Conservation (phyloP, 2,113 vertebrate genomes). For the Sceloporus undulatus region DNA sequence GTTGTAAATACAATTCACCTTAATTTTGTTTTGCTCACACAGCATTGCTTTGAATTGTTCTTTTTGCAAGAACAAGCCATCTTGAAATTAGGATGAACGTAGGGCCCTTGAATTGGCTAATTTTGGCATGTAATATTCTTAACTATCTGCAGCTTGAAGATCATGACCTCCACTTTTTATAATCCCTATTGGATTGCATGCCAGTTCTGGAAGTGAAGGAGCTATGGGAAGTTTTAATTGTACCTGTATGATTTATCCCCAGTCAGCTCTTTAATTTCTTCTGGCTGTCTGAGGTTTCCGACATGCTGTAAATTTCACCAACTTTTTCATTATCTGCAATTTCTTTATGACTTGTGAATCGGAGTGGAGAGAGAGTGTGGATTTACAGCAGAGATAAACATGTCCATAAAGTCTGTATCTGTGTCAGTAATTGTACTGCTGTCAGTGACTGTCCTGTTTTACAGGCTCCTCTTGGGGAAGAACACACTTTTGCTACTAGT, state of each 20-base stretch:
- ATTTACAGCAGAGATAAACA: slow-evolving; percentile 96
- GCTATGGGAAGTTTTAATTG: slow-evolving; percentile 85
- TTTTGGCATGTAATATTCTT: slow-evolving; percentile 80
- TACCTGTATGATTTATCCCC: slow-evolving; percentile 86
- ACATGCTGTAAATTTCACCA: slow-evolving; percentile 98
- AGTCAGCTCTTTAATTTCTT: slow-evolving; percentile 89
- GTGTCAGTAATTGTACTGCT: slow-evolving; percentile 89
- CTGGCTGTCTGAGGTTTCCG: slow-evolving; percentile 89
- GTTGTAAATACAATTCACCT: slow-evolving; percentile 68
- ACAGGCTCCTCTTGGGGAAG: slow-evolving; percentile 85
- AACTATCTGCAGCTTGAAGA: slow-evolving; percentile 76
- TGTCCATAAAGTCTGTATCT: slow-evolving; percentile 91
- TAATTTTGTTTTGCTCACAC: slow-evolving; percentile 58
- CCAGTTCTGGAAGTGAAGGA: slow-evolving; percentile 82
- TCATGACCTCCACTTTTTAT: slow-evolving; percentile 84
- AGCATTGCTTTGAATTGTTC: slow-evolving; percentile 58
- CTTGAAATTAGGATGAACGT: slow-evolving; percentile 66
- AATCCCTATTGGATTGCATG: slow-evolving; percentile 79
- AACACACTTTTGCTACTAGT: slow-evolving; percentile 72
- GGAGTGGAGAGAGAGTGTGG: slow-evolving; percentile 88
- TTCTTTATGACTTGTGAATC: slow-evolving; percentile 93
- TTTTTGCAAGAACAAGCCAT: slow-evolving; percentile 46
- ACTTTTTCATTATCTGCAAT: slow-evolving; percentile 99
- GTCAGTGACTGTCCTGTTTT: slow-evolving; percentile 86
- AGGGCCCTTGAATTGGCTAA: slow-evolving; percentile 79